A percentile compares a stretch with the other conserved stretches of the same genome.
Evolutionary conservation across 2,888 invertebrate species (phyloP).

Genomic region (Harpalus rubripes): DNA sequence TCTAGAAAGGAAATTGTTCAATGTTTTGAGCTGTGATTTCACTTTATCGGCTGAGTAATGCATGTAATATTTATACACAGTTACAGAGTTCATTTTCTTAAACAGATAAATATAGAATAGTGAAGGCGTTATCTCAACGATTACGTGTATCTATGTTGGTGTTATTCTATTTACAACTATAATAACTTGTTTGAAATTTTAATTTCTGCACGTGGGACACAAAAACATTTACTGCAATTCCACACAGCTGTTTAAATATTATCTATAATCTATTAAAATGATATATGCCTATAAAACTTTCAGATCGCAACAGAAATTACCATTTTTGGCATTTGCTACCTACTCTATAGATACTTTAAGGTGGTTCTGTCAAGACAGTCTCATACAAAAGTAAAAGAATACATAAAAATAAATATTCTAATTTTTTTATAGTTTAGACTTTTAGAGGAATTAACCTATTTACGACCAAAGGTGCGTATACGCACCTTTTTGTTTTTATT

Average conservation of each 20-base stretch:
- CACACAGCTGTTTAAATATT: slow-evolving; percentile 16
- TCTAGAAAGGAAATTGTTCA: slow-evolving; percentile 40
- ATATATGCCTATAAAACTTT: background rate
- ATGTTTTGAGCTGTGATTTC: slow-evolving; percentile 22
- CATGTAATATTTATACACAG: slow-evolving; percentile 29
- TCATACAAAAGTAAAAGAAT: no score
- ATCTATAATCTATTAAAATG: background rate
- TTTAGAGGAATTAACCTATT: no score
- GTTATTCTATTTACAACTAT: slow-evolving; percentile 55
- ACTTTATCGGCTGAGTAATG: slow-evolving; percentile 35
- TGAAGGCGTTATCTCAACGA: slow-evolving; percentile 41
- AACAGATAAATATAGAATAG: slow-evolving; percentile 42
- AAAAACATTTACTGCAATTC: slow-evolving; percentile 6
- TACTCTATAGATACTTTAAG: no score
- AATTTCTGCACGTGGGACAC: slow-evolving; percentile 44
- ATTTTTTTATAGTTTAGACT: no score
- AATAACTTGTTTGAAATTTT: slow-evolving; percentile 56
- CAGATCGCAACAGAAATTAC: background rate
- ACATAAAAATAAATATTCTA: no score
- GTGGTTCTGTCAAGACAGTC: no score
- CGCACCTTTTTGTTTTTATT: no score
- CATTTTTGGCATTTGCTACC: no score
- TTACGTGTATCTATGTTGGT: slow-evolving; percentile 55
- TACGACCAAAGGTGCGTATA: no score
- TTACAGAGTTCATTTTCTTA: slow-evolving; percentile 53